Evolutionary conservation across 2,113 vertebrate genomes (phyloP), one percentile per base, ranked within the genome.

Genomic region (Salminus brasiliensis): DNA sequence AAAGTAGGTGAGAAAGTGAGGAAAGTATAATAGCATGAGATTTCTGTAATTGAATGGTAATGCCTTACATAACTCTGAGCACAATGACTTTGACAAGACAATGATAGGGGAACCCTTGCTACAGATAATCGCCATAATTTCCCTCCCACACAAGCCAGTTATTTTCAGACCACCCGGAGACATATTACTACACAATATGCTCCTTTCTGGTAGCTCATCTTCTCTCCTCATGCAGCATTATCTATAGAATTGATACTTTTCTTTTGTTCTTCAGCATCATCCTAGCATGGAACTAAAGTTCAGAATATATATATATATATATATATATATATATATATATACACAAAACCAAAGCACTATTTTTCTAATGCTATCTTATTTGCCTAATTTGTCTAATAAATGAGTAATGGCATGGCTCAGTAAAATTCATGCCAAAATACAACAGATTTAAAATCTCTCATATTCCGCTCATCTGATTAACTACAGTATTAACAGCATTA

Each of bases 101-200:
- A 77, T 45, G 53, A 76, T 73, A 63, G 76, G 4, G 29, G 79
- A 80, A 74, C 74, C 55, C 75, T 74, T 59, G 72, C 72, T 32
- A 23, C 34, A 79, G 81, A 89, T 87, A 88, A 88, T 85, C 45
- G 74, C 72, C 43, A 80, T 85, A 63, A 89, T 86, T 88, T 85
- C 79, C 88, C 62, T 73, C 73, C 29, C 53, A 78, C 62, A 73
- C 52, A 49, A 73, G 39, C 55, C 39, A 8, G 52, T 65, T 76
- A 76, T 79, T 76, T 73, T 80, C 41, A 84, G 52, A 60, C 60
- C 67, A 66, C 76, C 66, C 75, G 57, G 72, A 71, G 45, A 29
- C 21, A 60, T 47, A 70, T 78, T 78, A 70, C 66, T 41, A 21
- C 21, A 55, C 47, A 18, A 76, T 41, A 76, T 55, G 34, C 23